Evolutionary conservation across 2,888 invertebrate genomes (phyloP), one percentile per base, ranked within the genome.

Genomic region (Drosophila dives): DNA sequence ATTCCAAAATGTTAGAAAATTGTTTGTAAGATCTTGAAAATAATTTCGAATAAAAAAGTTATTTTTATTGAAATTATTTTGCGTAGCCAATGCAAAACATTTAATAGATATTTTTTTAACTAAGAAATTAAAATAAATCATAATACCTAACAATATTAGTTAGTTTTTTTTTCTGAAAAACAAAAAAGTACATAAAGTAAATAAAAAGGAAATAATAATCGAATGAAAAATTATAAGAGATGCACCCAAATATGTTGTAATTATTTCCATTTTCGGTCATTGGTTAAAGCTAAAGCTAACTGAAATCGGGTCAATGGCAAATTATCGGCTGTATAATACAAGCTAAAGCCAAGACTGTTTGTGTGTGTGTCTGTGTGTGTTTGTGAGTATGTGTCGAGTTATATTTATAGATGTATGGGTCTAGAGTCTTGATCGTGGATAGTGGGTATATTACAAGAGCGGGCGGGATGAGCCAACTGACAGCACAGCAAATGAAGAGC

Each of bases 171-270:
- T 8, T 20, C 15, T 20, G 15, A 40, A 20, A 36, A 90, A 90
- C 65, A 53, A 72, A 84, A 81, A 78, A 69, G 59, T 86, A 84
- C 64, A 72, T 89, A 90, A 89, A 29, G 42, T n/a, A 91, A 85
- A 65, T 67, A 33, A 87, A 66, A 85, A 74, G 15, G 12, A 90
- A 87, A 72, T 66, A 0, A 87, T 74, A 87, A 90, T 83, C 75
- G 91, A 89, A 91, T 92, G 86, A 90, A 92, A 92, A 90, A 91
- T 89, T 91, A 74, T 88, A 72, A 83, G 93, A 93, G 92, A 93
- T 92, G 93, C 87, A 87, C 93, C 93, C 93, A 93, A 91, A 91
- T 89, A 89, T 92, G 91, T 92, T 93, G 93, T 93, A 93, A 93
- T 91, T 92, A 92, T 92, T 92, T 92, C 92, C 92, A 90, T 91